A percentile compares a stretch with the other conserved stretches of the same genome.
Evolutionary conservation across 2,797 vertebrate genomes (phyloP).

Genomic region (Oreonectes daqikongensis): DNA sequence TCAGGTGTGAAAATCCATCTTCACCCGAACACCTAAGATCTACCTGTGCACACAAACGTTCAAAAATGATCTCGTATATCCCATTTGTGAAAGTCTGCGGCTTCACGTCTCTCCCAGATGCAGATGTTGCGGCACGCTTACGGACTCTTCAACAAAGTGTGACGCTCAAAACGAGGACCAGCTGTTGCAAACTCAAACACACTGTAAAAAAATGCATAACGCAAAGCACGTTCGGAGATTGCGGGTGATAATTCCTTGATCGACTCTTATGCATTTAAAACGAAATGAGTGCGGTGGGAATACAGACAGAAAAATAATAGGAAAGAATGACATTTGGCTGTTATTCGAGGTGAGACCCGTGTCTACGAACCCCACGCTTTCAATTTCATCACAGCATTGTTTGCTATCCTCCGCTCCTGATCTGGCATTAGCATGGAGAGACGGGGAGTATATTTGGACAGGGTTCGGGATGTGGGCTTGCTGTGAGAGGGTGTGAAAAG

Average conservation of each 20-base stretch:
- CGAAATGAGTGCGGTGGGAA: neutral
- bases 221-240: neutral
- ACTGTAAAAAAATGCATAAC: slow-evolving; percentile 3
- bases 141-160: slow-evolving; percentile 48
- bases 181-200: slow-evolving; percentile 40
- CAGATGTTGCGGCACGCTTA: slow-evolving; percentile 44
- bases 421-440: slow-evolving; percentile 49
- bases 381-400: slow-evolving; percentile 41
- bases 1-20: too few relatives aligned
- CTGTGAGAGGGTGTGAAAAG: slow-evolving; percentile 19
- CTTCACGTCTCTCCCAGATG: slow-evolving; percentile 21
- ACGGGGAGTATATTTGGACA: slow-evolving; percentile 43
- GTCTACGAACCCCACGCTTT: slow-evolving; percentile 25
- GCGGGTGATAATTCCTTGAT: slow-evolving; percentile 15
- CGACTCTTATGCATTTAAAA: slow-evolving; percentile 24
- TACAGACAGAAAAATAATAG: neutral
- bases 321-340: slow-evolving; percentile 27
- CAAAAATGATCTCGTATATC: neutral
- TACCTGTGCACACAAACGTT: too few relatives aligned
- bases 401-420: slow-evolving; percentile 37
- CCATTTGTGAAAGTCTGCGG: slow-evolving; percentile 14
- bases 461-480: slow-evolving; percentile 46
- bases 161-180: slow-evolving; percentile 41
- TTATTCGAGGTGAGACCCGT: neutral
- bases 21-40: too few relatives aligned